phyloP scores from a whole-genome alignment of 2,113 vertebrate species.

The Salminus brasiliensis region DNA sequence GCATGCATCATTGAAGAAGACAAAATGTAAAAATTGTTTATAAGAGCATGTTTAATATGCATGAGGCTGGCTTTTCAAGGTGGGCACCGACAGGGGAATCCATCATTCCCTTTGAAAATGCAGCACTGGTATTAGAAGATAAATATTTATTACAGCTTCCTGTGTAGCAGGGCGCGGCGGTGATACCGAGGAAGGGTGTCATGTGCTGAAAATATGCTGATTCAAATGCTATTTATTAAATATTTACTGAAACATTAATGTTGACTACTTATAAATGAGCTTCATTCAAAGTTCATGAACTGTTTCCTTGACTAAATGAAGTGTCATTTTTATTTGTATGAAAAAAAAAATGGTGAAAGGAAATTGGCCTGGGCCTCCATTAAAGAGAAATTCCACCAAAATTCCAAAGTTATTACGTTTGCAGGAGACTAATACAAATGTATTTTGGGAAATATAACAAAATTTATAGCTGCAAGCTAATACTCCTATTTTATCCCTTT shows the following conservation, averaged over 20 bases:
- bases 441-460: neutral
- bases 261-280: slow-evolving; percentile 9
- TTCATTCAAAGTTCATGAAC: neutral
- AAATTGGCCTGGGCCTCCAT: slow-evolving; percentile 18
- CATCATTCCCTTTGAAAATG: slow-evolving; percentile 74
- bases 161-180: slow-evolving; percentile 43
- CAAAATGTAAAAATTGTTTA: slow-evolving; percentile 81
- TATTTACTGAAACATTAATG: slow-evolving; percentile 4
- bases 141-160: slow-evolving; percentile 74
- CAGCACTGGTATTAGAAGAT: slow-evolving; percentile 74
- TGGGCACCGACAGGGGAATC: slow-evolving; percentile 74
- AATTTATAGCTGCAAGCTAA: neutral
- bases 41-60: slow-evolving; percentile 77
- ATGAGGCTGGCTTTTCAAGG: slow-evolving; percentile 77
- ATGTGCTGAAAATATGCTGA: slow-evolving; percentile 12
- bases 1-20: slow-evolving; percentile 78
- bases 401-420: neutral
- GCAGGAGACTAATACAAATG: neutral
- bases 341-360: slow-evolving; percentile 7
- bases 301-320: slow-evolving; percentile 24
- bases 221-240: slow-evolving; percentile 33
- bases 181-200: slow-evolving; percentile 53
- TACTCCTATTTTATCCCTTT: neutral
- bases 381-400: neutral
- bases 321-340: slow-evolving; percentile 1